Conservation (phyloP, 2,797 vertebrate genomes). For the Benthosema pterotum region DNA sequence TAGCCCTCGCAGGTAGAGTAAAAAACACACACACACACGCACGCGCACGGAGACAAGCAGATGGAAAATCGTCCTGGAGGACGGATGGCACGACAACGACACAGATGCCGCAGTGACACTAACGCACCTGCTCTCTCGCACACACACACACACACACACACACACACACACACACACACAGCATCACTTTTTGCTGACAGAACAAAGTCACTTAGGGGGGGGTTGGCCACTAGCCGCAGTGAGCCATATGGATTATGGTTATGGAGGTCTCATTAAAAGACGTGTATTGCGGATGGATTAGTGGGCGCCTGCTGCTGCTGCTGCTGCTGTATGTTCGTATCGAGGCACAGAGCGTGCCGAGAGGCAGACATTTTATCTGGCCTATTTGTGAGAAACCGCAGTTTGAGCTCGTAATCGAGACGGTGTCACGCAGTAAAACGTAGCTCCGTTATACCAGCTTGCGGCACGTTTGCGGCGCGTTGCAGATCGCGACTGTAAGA, state of each 20-base stretch:
- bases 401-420: too few relatives aligned
- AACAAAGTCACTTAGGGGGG: conserved; percentile 60
- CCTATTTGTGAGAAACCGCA: too few relatives aligned
- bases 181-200: conserved; percentile 68
- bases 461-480: too few relatives aligned
- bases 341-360: conserved; percentile 42
- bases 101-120: conserved; percentile 62
- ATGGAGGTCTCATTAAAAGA: conserved; percentile 70
- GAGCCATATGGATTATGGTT: conserved; percentile 63
- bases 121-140: conserved; percentile 5
- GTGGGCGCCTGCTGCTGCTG: conserved; percentile 63
- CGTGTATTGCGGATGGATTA: conserved; percentile 71
- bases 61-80: conserved; percentile 51
- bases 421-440: too few relatives aligned
- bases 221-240: conserved; percentile 41
- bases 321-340: too few relatives aligned
- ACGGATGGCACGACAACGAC: conserved; percentile 40
- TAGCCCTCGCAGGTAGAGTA: too few relatives aligned
- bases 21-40: conserved; percentile 10
- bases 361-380: conserved; percentile 8
- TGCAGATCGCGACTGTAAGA: too few relatives aligned
- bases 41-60: conserved; percentile 34
- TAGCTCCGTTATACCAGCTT: too few relatives aligned
- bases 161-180: conserved; percentile 17
- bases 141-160: not conserved